These are phyloP conservation scores for Oncorhynchus masou DNA, from an alignment of 2,113 vertebrate species.

Conservation along the genomic window DNA sequence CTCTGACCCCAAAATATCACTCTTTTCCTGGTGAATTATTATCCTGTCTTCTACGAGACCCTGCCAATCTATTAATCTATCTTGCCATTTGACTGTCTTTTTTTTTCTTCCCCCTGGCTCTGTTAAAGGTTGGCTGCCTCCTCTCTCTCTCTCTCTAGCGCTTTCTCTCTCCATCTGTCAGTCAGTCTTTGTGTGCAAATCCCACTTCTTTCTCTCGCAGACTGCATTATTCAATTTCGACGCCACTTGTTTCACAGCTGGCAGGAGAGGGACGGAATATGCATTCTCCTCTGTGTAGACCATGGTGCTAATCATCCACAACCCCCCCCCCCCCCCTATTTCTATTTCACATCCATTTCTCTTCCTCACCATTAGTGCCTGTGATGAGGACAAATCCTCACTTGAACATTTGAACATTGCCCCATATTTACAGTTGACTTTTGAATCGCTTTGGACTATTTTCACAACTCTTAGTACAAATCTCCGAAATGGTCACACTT, in stretches of 20 bases:
- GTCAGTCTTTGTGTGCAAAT: conserved; percentile 80
- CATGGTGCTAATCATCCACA: conserved; percentile 56
- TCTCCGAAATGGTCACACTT: too few species aligned
- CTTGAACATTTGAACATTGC: too few species aligned
- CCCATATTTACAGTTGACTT: background rate
- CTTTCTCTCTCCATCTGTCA: conserved; percentile 75
- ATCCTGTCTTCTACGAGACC: conserved; percentile 66
- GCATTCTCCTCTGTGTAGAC: conserved; percentile 57
- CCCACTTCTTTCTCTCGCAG: conserved; percentile 68
- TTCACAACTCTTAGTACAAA: too few species aligned
- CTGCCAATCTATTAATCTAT: conserved; percentile 78
- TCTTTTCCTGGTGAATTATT: conserved; percentile 69
- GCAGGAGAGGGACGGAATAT: conserved; percentile 52
- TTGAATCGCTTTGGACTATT: background rate
- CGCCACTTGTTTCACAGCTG: conserved; percentile 75
- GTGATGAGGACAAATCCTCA: too few species aligned
- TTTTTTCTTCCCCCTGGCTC: conserved; percentile 57
- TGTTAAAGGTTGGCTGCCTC: conserved; percentile 77
- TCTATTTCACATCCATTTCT: conserved; percentile 49
- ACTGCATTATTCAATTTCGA: conserved; percentile 77
- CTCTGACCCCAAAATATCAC: conserved; percentile 69
- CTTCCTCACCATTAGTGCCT: rapidly evolving
- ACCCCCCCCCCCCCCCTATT: conserved; percentile 19
- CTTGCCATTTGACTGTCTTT: conserved; percentile 75
- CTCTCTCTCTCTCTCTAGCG: conserved; percentile 66